These are phyloP conservation scores for Uloborus diversus DNA, from an alignment of 1,140 invertebrate species.

Conservation along the genomic window DNA sequence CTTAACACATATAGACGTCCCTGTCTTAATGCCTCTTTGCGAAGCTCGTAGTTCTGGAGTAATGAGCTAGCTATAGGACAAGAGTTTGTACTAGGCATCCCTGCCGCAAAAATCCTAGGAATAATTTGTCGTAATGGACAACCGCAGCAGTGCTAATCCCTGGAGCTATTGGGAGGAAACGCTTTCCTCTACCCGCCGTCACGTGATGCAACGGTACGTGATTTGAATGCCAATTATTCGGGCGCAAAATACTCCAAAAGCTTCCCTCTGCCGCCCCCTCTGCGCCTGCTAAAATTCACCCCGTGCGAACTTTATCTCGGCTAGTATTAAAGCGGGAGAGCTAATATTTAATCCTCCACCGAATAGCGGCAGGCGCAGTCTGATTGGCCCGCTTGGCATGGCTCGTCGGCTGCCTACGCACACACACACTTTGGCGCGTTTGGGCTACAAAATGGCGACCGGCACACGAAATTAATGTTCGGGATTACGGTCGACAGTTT, in stretches of 20 bases:
- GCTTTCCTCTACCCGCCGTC: slow-evolving; percentile 23
- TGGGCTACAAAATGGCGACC: slow-evolving; percentile 51
- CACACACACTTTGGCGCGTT: no score
- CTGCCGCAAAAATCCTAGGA: slow-evolving; percentile 52
- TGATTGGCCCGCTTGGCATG: slow-evolving; percentile 31
- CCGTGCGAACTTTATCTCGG: slow-evolving; percentile 52
- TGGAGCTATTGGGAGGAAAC: slow-evolving; percentile 38
- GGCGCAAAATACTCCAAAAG: slow-evolving; percentile 54
- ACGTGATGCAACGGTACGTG: slow-evolving; percentile 44
- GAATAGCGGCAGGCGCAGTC: slow-evolving; percentile 29
- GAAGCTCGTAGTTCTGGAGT: slow-evolving; percentile 40
- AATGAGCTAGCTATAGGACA: slow-evolving; percentile 54
- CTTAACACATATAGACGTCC: slow-evolving; percentile 51
- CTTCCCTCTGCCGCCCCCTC: no score
- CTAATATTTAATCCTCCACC: slow-evolving; percentile 54
- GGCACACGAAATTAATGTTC: slow-evolving; percentile 54
- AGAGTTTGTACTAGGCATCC: slow-evolving; percentile 24
- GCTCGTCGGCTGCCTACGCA: slow-evolving; percentile 5
- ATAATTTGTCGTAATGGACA: slow-evolving; percentile 56
- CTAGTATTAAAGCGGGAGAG: slow-evolving; percentile 52
- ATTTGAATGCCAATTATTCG: slow-evolving; percentile 56
- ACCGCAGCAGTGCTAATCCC: slow-evolving; percentile 52
- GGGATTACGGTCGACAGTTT: slow-evolving; percentile 54
- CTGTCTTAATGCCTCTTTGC: slow-evolving; percentile 53
- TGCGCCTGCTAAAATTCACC: slow-evolving; percentile 12